These are phyloP conservation scores for Toxostoma redivivum DNA, from an alignment of 2,113 vertebrate genomes.

Conservation along the genomic window DNA sequence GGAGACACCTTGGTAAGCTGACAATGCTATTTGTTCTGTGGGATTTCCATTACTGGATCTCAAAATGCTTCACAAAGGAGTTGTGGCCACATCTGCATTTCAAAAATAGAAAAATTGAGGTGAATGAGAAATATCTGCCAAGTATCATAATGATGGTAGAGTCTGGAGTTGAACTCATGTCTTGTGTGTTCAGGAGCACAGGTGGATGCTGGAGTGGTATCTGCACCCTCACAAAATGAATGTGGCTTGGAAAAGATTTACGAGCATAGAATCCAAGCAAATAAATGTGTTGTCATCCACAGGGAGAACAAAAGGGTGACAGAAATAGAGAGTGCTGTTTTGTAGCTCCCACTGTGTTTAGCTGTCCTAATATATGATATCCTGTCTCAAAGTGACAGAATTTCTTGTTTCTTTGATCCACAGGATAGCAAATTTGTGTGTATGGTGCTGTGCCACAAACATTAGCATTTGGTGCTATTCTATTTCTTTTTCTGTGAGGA, in stretches of 20 bases:
- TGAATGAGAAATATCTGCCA: not conserved
- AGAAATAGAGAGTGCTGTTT: not conserved
- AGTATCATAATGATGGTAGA: not conserved
- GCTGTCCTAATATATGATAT: not conserved
- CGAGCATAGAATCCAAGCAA: not conserved
- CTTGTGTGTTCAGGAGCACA: not conserved
- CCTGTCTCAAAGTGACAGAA: not conserved
- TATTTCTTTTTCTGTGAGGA: not conserved
- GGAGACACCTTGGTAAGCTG: not conserved
- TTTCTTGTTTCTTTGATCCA: not conserved
- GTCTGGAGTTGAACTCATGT: not conserved
- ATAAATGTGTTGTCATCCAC: not conserved
- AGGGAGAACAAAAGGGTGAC: not conserved
- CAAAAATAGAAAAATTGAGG: not conserved
- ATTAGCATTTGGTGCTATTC: not conserved
- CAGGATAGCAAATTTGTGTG: not conserved
- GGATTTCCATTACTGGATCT: not conserved
- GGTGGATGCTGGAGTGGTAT: fast-evolving
- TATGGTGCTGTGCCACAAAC: not conserved
- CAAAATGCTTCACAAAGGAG: not conserved
- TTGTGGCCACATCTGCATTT: not conserved
- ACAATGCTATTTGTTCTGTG: not conserved
- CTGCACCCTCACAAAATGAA: not conserved
- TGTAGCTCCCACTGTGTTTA: not conserved
- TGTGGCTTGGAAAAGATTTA: not conserved